phyloP scores from a whole-genome alignment of 2,113 vertebrate genomes.

The Carassius carassius region DNA sequence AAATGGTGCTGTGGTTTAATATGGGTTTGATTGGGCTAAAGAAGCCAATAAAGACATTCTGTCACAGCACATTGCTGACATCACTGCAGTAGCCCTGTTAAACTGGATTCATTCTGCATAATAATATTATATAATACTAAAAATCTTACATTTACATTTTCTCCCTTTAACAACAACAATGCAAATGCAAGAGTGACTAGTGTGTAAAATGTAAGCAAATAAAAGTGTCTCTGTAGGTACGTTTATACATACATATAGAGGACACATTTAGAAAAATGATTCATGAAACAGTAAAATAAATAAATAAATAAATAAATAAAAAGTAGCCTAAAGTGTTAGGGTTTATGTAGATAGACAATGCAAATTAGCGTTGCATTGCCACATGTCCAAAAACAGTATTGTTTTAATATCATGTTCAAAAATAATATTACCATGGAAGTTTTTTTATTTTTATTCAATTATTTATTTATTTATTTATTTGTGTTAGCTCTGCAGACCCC shows the following conservation, averaged over 20 bases:
- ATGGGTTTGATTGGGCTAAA: not conserved
- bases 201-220: not conserved
- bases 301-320: too few relatives aligned
- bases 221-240: not conserved
- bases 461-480: too few relatives aligned
- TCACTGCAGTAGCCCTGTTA: too few relatives aligned
- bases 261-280: not conserved
- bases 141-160: not conserved
- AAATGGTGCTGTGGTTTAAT: not conserved
- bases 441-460: too few relatives aligned
- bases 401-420: not conserved
- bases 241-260: not conserved
- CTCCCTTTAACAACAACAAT: not conserved
- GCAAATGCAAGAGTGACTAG: not conserved
- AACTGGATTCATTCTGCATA: not conserved
- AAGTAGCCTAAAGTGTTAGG: not conserved
- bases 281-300: not conserved
- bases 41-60: too few relatives aligned
- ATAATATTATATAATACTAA: not conserved
- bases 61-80: too few relatives aligned
- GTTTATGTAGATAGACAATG: not conserved
- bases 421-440: not conserved
- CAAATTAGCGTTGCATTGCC: too few relatives aligned
- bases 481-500: not conserved
- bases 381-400: not conserved